These are phyloP conservation scores for Drosophila tripunctata DNA, from an alignment of 2,888 invertebrate genomes.

Conservation along the genomic window DNA sequence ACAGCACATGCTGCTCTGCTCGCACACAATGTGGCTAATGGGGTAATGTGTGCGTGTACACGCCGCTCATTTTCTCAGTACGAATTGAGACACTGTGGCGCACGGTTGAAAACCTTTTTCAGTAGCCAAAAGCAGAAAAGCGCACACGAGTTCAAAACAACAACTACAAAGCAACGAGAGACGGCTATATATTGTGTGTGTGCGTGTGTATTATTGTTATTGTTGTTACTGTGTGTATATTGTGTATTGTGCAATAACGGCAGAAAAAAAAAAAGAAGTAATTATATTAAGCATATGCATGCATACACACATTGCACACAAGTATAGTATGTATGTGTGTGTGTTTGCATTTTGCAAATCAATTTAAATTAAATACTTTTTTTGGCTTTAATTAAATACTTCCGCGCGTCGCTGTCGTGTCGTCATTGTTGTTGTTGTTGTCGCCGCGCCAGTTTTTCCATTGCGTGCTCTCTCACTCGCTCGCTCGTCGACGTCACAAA, in stretches of 20 bases:
- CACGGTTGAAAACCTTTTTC: conserved; percentile 74
- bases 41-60: conserved; percentile 48
- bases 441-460: conserved; percentile 73
- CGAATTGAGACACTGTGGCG: conserved; percentile 76
- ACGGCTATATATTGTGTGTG: no score
- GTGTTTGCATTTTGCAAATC: conserved; percentile 32
- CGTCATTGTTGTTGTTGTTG: conserved; percentile 38
- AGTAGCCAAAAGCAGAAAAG: conserved; percentile 65
- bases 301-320: conserved; percentile 4
- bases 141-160: conserved; percentile 51
- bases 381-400: conserved; percentile 77
- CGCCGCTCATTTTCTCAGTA: conserved; percentile 65
- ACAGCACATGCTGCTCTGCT: conserved; percentile 54
- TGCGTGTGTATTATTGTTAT: conserved; percentile 46
- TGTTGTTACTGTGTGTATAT: conserved; percentile 34
- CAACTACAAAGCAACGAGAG: conserved; percentile 37
- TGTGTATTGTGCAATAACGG: conserved; percentile 33
- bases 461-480: conserved; percentile 51
- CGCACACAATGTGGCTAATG: conserved; percentile 55
- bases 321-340: no score
- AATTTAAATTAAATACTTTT: conserved; percentile 75
- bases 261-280: conserved; percentile 8
- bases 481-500: conserved; percentile 54
- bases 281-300: no score
- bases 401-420: conserved; percentile 65